Percentiles rank a stretch among this genome's conserved stretches.
Conservation (phyloP, 2,888 invertebrate genomes). For the Tipula confusa region DNA sequence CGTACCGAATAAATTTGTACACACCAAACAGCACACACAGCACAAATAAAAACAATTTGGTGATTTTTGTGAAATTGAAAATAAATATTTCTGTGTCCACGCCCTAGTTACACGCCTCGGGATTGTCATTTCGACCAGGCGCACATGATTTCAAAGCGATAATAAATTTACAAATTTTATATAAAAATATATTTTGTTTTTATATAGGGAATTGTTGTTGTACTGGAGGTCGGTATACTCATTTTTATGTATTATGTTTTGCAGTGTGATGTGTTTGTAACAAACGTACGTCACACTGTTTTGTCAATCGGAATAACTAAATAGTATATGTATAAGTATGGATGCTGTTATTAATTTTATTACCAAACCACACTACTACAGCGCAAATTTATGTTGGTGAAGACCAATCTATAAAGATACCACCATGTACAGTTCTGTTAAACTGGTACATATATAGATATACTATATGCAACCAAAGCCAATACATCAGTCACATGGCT, state of each 20-base stretch:
- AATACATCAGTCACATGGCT: too few species aligned
- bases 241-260: neutral
- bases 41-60: neutral
- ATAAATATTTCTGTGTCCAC: slow-evolving; percentile 40
- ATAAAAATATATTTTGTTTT: neutral
- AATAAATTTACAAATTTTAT: neutral
- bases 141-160: slow-evolving; percentile 39
- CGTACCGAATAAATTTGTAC: neutral
- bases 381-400: too few species aligned
- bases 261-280: too few species aligned
- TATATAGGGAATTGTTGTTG: neutral
- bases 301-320: too few species aligned
- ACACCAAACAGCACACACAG: neutral
- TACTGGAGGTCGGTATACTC: neutral
- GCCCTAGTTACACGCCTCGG: slow-evolving; percentile 52
- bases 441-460: too few species aligned
- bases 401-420: too few species aligned
- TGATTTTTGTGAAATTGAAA: slow-evolving; percentile 8
- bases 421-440: too few species aligned
- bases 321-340: too few species aligned
- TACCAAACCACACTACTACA: too few species aligned
- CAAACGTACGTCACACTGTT: too few species aligned
- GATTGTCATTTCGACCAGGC: slow-evolving; percentile 49
- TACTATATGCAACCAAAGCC: too few species aligned
- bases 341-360: too few species aligned